Base-by-base conservation (phyloP, 2,797 vertebrate genomes). In the Echeneis naucrates region DNA sequence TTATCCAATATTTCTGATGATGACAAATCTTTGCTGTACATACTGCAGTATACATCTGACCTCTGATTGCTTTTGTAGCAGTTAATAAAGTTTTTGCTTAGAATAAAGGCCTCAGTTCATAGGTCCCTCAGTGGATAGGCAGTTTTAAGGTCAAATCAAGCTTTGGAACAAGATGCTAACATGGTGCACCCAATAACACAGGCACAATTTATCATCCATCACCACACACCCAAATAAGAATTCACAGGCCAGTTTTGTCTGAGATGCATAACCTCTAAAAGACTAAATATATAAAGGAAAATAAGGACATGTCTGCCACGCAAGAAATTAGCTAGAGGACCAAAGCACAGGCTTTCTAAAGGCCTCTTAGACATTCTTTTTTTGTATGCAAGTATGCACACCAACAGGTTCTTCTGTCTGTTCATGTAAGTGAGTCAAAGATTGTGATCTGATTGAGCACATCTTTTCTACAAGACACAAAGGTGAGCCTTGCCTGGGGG, bases 321-420 rank as follows among this genome's bases (percentile, higher is more conserved):
- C 21, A 38, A n/a, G 24, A 42, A 37, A 4, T 56, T 35, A 27
- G 67, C n/a, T 2, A 5, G 1, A 32, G 27, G 38, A 42, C 21
- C n/a, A n/a, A n/a, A n/a, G n/a, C n/a, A n/a, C n/a, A n/a, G 33
- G 63, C 5, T 64, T 32, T 23, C 54, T 6, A 19, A 23, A 35
- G 64, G n/a, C n/a, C n/a, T n/a, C n/a, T n/a, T n/a, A 27, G 24
- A 0, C 33, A 10, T 26, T 44, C 48, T 66, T 54, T 21, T 59
- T 85, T 78, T 70, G 76, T 78, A 81, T 77, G 77, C 83, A 72
- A 57, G 40, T 53, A 75, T 47, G 56, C 47, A 80, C 52, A 7
- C 33, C 17, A 35, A 63, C 23, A 55, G 69, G 68, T 52, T 47
- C 53, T 55, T 67, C 54, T 75, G 62, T 68, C 38, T 58, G 17